These are phyloP conservation scores for Coptodon rendalli DNA, from an alignment of 2,113 vertebrate genomes.

Conservation along the genomic window DNA sequence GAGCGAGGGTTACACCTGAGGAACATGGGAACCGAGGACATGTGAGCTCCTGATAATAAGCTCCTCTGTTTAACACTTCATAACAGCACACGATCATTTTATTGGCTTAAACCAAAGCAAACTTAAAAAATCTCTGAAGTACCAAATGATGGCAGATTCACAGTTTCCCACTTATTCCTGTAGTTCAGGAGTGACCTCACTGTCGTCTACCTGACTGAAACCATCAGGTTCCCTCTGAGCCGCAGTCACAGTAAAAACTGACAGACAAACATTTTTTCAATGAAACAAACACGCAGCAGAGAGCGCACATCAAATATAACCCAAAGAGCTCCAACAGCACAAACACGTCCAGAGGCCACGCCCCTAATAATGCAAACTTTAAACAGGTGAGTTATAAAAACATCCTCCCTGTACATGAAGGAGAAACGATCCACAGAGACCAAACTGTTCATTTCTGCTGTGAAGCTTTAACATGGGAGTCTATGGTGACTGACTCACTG, in stretches of 20 bases:
- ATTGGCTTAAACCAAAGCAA: not conserved
- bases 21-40: not conserved
- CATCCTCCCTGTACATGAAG: not conserved
- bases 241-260: not conserved
- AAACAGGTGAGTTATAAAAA: not conserved
- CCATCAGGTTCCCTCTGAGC: not conserved
- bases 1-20: not conserved
- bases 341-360: not conserved
- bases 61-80: not conserved
- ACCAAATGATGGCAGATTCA: not conserved
- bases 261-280: not conserved
- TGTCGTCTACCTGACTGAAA: not conserved
- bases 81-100: not conserved
- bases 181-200: not conserved
- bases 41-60: not conserved
- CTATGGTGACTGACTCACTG: not conserved
- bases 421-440: not conserved
- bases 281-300: not conserved
- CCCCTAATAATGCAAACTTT: not conserved
- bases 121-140: not conserved
- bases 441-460: not conserved
- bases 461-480: not conserved
- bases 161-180: not conserved
- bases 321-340: not conserved
- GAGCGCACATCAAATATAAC: not conserved